Evolutionary conservation across 2,888 invertebrate species (phyloP).

Genomic region (Ophonus ardosiacus): DNA sequence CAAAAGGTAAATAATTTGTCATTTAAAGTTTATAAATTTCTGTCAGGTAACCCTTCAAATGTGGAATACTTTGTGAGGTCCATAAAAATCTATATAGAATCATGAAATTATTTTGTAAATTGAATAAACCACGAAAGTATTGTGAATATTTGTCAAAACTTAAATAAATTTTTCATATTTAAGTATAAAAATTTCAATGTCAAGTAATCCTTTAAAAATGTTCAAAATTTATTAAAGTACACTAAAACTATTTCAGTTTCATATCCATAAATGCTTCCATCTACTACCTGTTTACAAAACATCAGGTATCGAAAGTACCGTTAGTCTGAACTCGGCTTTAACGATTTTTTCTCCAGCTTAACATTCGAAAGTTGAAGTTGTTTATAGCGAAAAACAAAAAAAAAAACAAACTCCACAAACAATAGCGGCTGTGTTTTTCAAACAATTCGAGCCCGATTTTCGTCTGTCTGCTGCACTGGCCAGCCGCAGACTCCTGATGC

Average conservation of each 20-base stretch:
- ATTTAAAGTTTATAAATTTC: too few relatives aligned
- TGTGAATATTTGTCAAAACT: too few relatives aligned
- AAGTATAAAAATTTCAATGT: background rate
- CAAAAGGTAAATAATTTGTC: too few relatives aligned
- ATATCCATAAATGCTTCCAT: conserved; percentile 2
- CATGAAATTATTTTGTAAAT: too few relatives aligned
- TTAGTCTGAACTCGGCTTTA: conserved; percentile 24
- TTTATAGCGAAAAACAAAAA: conserved; percentile 31
- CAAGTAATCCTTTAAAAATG: background rate
- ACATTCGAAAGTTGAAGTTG: conserved; percentile 52
- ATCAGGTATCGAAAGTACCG: conserved; percentile 36
- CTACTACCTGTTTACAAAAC: conserved; percentile 34
- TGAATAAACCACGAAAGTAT: too few relatives aligned
- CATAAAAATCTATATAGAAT: too few relatives aligned
- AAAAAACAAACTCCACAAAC: conserved; percentile 31
- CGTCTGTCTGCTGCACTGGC: conserved; percentile 32
- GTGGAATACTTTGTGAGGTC: too few relatives aligned
- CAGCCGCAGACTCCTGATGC: conserved; percentile 23
- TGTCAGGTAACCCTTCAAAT: too few relatives aligned
- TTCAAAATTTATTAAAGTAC: background rate
- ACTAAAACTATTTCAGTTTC: background rate
- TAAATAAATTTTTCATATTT: too few relatives aligned
- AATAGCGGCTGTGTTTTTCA: conserved; percentile 46
- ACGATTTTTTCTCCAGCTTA: conserved; percentile 33
- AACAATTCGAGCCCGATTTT: conserved; percentile 8